These are phyloP conservation scores for Pachliopta kotzebuea DNA, from an alignment of 2,888 invertebrate genomes.

Conservation along the genomic window DNA sequence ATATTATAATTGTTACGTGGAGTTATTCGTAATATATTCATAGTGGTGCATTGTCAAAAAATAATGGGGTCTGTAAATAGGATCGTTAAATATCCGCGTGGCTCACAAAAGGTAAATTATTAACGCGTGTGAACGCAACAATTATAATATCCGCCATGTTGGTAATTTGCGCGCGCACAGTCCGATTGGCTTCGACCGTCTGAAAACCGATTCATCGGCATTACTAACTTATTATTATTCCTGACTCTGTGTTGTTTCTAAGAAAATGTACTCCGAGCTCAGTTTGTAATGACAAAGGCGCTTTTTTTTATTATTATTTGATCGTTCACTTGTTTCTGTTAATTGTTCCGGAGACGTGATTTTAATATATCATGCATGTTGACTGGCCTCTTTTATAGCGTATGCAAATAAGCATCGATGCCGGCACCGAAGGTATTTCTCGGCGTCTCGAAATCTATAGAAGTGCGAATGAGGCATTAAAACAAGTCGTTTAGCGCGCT, in stretches of 20 bases:
- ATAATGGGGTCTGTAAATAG: conserved; percentile 21
- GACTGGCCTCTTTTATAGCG: conserved; percentile 64
- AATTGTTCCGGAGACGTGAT: conserved; percentile 76
- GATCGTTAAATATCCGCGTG: conserved; percentile 26
- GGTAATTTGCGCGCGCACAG: conserved; percentile 43
- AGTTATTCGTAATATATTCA: conserved; percentile 1
- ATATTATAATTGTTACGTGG: not conserved
- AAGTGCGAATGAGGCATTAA: conserved; percentile 48
- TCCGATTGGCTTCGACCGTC: conserved; percentile 49
- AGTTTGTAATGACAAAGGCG: conserved; percentile 74
- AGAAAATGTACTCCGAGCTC: conserved; percentile 56
- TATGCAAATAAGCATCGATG: conserved; percentile 67
- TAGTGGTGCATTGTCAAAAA: conserved; percentile 20
- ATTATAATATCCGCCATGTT: conserved; percentile 56
- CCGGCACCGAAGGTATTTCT: conserved; percentile 36
- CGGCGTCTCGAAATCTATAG: conserved; percentile 33
- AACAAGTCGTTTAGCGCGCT: conserved; percentile 32
- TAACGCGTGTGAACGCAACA: conserved; percentile 30
- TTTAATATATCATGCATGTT: conserved; percentile 77
- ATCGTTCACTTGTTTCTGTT: conserved; percentile 72
- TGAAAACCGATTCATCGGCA: conserved; percentile 52
- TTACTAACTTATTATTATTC: conserved; percentile 56
- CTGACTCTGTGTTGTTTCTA: conserved; percentile 49
- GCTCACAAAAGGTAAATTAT: conserved; percentile 24
- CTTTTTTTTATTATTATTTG: conserved; percentile 67